Evolutionary conservation across 1,140 invertebrate species (phyloP).

Genomic region (Microplitis mediator): DNA sequence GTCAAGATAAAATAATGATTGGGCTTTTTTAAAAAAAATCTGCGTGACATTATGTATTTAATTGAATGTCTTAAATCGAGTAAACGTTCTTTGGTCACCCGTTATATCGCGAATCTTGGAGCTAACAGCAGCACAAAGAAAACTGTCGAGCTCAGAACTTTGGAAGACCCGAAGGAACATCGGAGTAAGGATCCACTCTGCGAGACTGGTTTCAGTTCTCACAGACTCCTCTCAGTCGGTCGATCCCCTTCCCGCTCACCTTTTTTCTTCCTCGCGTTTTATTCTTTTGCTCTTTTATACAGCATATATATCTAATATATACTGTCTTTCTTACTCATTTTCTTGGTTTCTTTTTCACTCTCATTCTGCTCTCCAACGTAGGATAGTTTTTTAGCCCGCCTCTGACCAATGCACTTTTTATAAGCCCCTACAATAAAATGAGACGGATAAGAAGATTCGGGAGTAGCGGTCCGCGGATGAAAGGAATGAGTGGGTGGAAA

Average conservation of each 20-base stretch:
- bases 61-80: background rate
- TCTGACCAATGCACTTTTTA: constrained; percentile 30
- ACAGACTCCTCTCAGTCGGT: constrained; percentile 26
- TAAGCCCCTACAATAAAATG: constrained; percentile 31
- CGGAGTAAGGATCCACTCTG: constrained; percentile 30
- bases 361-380: constrained; percentile 10
- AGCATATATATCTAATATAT: background rate
- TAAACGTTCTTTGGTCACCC: constrained; percentile 17
- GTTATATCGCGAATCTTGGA: constrained; percentile 31
- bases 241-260: constrained; percentile 11
- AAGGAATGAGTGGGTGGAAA: constrained; percentile 7
- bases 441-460: constrained; percentile 36
- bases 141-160: constrained; percentile 36
- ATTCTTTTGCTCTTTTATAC: constrained; percentile 6
- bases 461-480: constrained; percentile 17
- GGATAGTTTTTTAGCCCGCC: constrained; percentile 7
- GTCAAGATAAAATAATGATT: too few species aligned
- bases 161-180: constrained; percentile 19
- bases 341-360: constrained; percentile 16
- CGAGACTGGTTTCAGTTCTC: constrained; percentile 41
- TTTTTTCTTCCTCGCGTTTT: background rate
- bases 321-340: constrained; percentile 15
- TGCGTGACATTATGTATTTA: background rate
- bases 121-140: constrained; percentile 32
- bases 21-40: too few species aligned